Evolutionary conservation across 2,888 invertebrate genomes (phyloP).

Genomic region (Epirrita christyi): DNA sequence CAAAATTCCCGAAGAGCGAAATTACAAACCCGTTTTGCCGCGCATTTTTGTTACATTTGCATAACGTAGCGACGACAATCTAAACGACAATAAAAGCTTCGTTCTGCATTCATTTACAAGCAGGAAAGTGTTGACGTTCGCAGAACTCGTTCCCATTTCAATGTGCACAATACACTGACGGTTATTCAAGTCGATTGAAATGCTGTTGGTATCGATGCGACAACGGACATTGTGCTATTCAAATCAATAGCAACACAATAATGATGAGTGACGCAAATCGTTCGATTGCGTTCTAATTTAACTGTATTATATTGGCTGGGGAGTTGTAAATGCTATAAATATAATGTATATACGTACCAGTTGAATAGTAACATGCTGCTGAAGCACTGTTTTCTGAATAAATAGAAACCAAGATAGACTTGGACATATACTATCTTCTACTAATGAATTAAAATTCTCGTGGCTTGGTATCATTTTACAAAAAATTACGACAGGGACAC

Average conservation of each 20-base stretch:
- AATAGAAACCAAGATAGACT: too few relatives aligned
- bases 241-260: constrained; percentile 43
- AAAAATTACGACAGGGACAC: too few relatives aligned
- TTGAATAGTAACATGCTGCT: too few relatives aligned
- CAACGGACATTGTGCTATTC: constrained; percentile 52
- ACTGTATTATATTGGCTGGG: constrained; percentile 13
- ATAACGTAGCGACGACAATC: constrained; percentile 51
- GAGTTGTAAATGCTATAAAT: too few relatives aligned
- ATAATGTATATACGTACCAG: too few relatives aligned
- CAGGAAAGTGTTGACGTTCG: constrained; percentile 63
- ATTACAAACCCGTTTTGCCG: constrained; percentile 47
- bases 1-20: constrained; percentile 42
- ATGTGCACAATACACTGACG: constrained; percentile 58
- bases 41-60: constrained; percentile 55
- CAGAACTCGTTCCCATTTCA: constrained; percentile 56
- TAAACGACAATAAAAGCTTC: constrained; percentile 59
- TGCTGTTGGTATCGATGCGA: constrained; percentile 39
- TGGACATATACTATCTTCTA: too few relatives aligned
- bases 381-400: too few relatives aligned
- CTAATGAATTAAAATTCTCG: too few relatives aligned
- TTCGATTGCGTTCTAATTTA: constrained; percentile 50
- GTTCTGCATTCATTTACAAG: constrained; percentile 58
- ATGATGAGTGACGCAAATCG: constrained; percentile 40
- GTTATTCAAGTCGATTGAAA: constrained; percentile 46
- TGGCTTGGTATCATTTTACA: too few relatives aligned